phyloP scores from a whole-genome alignment of 2,797 vertebrate genomes.

The Chelon auratus region DNA sequence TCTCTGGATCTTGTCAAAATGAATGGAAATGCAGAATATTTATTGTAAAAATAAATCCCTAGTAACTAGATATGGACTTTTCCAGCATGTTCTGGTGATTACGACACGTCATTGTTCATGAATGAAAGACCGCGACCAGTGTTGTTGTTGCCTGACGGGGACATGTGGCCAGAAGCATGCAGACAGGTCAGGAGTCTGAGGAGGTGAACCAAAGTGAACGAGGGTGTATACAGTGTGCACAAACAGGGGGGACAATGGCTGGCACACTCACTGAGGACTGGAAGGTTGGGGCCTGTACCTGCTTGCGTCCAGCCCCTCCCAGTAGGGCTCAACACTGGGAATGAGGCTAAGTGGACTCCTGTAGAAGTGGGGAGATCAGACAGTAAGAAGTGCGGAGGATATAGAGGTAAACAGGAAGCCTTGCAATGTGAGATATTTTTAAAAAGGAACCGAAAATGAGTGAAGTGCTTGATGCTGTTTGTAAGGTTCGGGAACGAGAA shows the following conservation, averaged over 20 bases:
- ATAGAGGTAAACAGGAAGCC: slow-evolving; percentile 51
- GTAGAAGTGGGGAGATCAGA: slow-evolving; percentile 73
- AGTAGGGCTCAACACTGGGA: slow-evolving; percentile 81
- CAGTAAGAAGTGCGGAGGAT: slow-evolving; percentile 53
- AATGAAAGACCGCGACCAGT: slow-evolving; percentile 22
- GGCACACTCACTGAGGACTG: slow-evolving; percentile 84
- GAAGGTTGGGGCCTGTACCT: slow-evolving; percentile 77
- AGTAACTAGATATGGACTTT: not conserved
- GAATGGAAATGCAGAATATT: not conserved
- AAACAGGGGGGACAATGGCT: slow-evolving; percentile 54
- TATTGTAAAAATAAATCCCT: not conserved
- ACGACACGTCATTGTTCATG: slow-evolving; percentile 11
- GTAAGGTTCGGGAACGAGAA: not conserved
- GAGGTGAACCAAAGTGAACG: slow-evolving; percentile 58
- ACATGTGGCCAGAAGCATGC: slow-evolving; percentile 61
- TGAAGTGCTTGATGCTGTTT: slow-evolving; percentile 6
- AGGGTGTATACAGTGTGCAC: slow-evolving; percentile 53
- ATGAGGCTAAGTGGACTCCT: slow-evolving; percentile 84
- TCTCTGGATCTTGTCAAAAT: not conserved
- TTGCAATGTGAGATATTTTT: slow-evolving; percentile 47
- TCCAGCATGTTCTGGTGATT: slow-evolving; percentile 9
- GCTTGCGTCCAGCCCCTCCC: slow-evolving; percentile 80
- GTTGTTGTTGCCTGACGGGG: slow-evolving; percentile 55
- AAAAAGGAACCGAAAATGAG: slow-evolving; percentile 32
- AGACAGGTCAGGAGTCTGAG: slow-evolving; percentile 47